Base-by-base conservation (phyloP, 2,797 vertebrate genomes). In the Brotula barbata region DNA sequence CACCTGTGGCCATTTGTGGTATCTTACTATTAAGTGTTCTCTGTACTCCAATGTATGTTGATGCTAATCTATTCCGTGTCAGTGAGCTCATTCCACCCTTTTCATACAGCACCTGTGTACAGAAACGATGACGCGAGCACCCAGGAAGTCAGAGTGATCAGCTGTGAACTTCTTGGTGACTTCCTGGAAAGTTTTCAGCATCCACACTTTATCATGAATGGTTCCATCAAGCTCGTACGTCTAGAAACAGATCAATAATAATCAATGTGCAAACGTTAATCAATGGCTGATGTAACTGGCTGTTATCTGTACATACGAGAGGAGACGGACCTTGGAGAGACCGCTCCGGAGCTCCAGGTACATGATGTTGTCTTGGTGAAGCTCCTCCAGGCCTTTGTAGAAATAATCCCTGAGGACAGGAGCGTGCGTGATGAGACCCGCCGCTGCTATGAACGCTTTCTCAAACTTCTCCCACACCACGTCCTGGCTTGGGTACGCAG, bases 171-270 rank as follows among this genome's bases (percentile, higher is more conserved):
- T 81, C 49, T 67, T 75, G n/a, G 85, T 85, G 21, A 94, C 89
- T 3, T 96, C 91, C 62, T 13, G 78, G 66, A 95, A 96, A 0
- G 78, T 75, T 58, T 83, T 89, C 64, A 96, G 53, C 0, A 85
- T 82, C 94, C 94, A 97, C 0, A 82, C 82, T 43, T 67, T 88
- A 19, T 91, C 73, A 7, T 94, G 91, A 22, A 28, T 45, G 2
- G 80, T 91, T 59, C 96, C 95, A n/a, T 96, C 90, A 1, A 96
- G 90, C 65, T 98, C 95, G 0, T 97, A 97, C 0, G 92, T 91
- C 95, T 97, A 70, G 19, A 84, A 37, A n/a, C n/a, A n/a, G n/a
- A n/a, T n/a, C n/a, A n/a, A n/a, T n/a, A n/a, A 3, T n/a, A 7
- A 17, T 31, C 3, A 10, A n/a, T 31, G 5, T 31, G n/a, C 8